These are phyloP conservation scores for Epicampocera succincta DNA, from an alignment of 2,888 invertebrate species.

Conservation along the genomic window DNA sequence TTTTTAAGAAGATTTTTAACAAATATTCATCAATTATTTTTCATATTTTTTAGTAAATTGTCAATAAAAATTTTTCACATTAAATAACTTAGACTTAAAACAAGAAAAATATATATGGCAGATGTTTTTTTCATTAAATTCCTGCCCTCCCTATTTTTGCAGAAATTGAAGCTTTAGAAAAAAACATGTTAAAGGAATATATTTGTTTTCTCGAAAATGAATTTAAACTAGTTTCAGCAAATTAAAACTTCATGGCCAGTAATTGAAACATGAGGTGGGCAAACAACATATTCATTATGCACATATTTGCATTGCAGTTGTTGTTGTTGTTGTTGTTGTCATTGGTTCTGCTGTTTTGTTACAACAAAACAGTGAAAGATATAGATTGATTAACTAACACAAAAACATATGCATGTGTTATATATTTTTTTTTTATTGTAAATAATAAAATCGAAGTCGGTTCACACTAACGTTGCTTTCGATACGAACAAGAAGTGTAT, in stretches of 20 bases:
- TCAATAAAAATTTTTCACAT: too few relatives aligned
- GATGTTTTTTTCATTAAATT: too few relatives aligned
- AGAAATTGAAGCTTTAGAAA: neutral
- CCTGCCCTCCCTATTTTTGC: too few relatives aligned
- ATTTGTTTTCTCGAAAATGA: conserved; percentile 56
- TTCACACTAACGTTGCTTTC: conserved; percentile 20
- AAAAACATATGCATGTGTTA: neutral
- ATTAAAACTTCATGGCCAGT: conserved; percentile 69
- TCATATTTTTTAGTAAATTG: too few relatives aligned
- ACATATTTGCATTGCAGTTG: conserved; percentile 63
- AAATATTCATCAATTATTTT: too few relatives aligned
- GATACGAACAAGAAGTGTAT: neutral
- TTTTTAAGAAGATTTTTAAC: too few relatives aligned
- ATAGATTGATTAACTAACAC: conserved; percentile 29
- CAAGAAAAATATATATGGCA: too few relatives aligned
- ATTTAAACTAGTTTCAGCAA: conserved; percentile 67
- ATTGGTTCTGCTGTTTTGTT: neutral
- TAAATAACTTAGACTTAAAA: too few relatives aligned
- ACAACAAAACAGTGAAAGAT: conserved; percentile 34
- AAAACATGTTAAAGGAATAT: conserved; percentile 54
- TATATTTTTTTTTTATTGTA: conserved; percentile 7
- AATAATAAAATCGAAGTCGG: conserved; percentile 11
- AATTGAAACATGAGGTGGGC: too few relatives aligned
- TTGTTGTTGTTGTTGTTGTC: conserved; percentile 17
- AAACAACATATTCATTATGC: conserved; percentile 69